Base-by-base conservation (phyloP, 2,797 vertebrate genomes). In the Eulemur mongoz region DNA sequence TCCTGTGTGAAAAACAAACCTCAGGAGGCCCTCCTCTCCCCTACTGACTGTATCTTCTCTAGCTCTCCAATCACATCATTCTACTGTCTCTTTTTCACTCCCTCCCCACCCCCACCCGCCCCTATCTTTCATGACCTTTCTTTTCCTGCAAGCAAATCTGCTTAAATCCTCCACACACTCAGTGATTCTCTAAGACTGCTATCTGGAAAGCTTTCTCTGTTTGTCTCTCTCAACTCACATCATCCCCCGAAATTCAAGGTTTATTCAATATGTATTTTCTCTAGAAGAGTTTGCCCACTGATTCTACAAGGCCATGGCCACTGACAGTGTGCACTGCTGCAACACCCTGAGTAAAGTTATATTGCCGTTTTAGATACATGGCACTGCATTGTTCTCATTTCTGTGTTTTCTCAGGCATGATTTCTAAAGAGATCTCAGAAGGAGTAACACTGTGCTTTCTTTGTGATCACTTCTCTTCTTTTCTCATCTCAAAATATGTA, bases 61-160 rank as follows among this genome's bases (percentile, higher is more conserved):
- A 63, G 50, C 22, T 70, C 25, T 45, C 75, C 11, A 2, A 9
- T 45, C 35, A 35, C 2, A 15, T 43, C 13, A 32, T 7, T n/a
- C 45, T 25, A 18, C 27, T 43, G 9, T 61, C 54, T 59, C 54
- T 40, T 14, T 13, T 4, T n/a, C 27, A 63, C n/a, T 45, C 7
- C 12, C 0, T 13, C n/a, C 11, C 4, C 15, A 18, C n/a, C 15
- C 7, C 27, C 1, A 13, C 27, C 18, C 30, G 5, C 22, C 5
- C 22, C 40, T 2, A 0, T 69, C 27, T 54, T 40, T n/a, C 25
- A 73, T 63, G 43, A 7, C 67, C 35, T 45, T 18, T 65, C 59
- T 70, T 81, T 91, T 43, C 48, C 70, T 32, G 23, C 43, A 80
- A 10, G 35, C 15, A 27, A 32, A 84, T 65, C 69, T 87, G 35